These are phyloP conservation scores for Oncorhynchus gorbuscha DNA, from an alignment of 2,113 vertebrate species.

Conservation along the genomic window DNA sequence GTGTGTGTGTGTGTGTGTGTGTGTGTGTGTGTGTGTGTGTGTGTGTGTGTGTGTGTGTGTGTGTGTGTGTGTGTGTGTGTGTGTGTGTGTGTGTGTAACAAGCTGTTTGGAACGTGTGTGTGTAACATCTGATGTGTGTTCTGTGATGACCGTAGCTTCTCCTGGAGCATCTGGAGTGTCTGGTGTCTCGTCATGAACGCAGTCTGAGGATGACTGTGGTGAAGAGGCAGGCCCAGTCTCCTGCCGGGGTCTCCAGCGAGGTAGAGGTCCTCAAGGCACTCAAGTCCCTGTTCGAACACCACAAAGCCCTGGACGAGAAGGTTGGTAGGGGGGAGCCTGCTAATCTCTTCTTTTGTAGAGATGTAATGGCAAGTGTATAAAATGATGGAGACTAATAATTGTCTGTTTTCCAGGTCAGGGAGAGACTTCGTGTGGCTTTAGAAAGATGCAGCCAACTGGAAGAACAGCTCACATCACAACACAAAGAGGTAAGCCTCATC, in stretches of 20 bases:
- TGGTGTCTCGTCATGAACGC: conserved; percentile 92
- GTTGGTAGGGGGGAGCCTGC: conserved; percentile 55
- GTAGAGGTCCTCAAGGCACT: conserved; percentile 98
- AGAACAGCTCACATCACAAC: conserved; percentile 87
- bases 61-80: too few relatives aligned
- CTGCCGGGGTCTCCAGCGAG: conserved; percentile 95
- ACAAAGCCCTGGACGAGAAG: conserved; percentile 98
- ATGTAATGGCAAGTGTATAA: neutral
- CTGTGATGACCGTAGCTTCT: conserved; percentile 74
- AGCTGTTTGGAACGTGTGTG: neutral
- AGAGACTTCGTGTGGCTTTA: conserved; percentile 90
- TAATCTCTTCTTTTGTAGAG: neutral
- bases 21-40: neutral
- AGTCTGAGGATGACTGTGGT: conserved; percentile 97
- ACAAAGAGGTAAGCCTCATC: conserved; percentile 86
- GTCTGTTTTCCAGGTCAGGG: conserved; percentile 81
- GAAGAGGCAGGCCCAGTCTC: conserved; percentile 94
- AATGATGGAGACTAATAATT: too few relatives aligned
- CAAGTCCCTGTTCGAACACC: conserved; percentile 97
- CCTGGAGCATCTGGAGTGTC: conserved; percentile 93
- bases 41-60: too few relatives aligned
- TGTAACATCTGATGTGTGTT: neutral
- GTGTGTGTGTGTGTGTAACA: neutral
- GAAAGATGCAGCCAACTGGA: conserved; percentile 92
- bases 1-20: neutral